Evolutionary conservation across 2,113 vertebrate species (phyloP), one percentile per base, ranked within the genome.

Genomic region (Sporophila hypoxantha): DNA sequence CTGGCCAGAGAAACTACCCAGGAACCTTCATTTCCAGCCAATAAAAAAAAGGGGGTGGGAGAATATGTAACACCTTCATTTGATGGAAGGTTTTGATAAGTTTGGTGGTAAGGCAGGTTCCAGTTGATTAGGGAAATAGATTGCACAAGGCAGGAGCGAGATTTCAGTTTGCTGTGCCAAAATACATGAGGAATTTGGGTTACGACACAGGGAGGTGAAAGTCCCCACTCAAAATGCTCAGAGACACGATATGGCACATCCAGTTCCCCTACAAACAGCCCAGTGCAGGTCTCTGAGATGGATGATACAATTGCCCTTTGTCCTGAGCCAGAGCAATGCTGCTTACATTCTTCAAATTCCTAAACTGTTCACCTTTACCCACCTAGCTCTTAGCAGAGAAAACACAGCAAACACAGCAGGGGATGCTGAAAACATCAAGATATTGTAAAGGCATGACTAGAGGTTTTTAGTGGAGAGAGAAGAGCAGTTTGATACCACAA

Each of bases 331-430:
- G 53, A 75, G 59, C 50, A 49, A 8, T 83, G 7, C 34, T 77
- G 29, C 18, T 59, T 44, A 89, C 89, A 16, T 91, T 92, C 93
- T 67, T 91, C 37, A 64, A 13, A 92, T 95, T 91, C 82, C 76
- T 87, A 53, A 80, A 47, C 55, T 57, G 66, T 75, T 92, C 93
- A 78, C 91, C 82, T 89, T 89, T 90, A 69, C 69, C 59, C 82
- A 71, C 79, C 85, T 83, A 56, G 23, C 87, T 77, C 74, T 71
- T 46, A 59, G 59, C 77, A 39, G 55, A 84, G 74, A 71, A 92
- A 30, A 67, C 49, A 61, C 36, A 2, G 3, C 65, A 42, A 27
- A 56, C 71, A 62, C 21, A 1, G 29, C 34, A 81, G 37, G 25
- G 50, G 59, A 73, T 86, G 67, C 87, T 67, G 71, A 62, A 84